A percentile compares a stretch with the other conserved stretches of the same genome.
Evolutionary conservation across 1,140 invertebrate genomes (phyloP).

Genomic region (Penaeus indicus): DNA sequence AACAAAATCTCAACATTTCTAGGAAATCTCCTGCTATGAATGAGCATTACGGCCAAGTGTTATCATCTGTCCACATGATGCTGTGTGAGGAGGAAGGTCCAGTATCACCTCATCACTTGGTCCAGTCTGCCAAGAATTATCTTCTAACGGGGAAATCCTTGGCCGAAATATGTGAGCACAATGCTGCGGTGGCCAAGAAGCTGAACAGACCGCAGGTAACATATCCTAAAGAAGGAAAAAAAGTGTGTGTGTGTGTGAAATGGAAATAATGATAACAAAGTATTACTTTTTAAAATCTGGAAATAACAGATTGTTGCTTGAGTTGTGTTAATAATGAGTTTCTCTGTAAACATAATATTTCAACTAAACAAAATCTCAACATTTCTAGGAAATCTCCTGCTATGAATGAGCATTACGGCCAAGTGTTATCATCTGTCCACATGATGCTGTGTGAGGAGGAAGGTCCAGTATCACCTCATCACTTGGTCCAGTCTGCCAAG

Average conservation of each 20-base stretch:
- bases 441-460: conserved; percentile 67
- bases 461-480: conserved; percentile 69
- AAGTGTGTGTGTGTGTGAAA: too few species aligned
- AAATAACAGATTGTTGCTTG: neutral
- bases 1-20: conserved; percentile 40
- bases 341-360: conserved; percentile 6
- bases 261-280: too few species aligned
- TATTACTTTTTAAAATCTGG: too few species aligned
- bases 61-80: conserved; percentile 71
- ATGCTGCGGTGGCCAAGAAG: conserved; percentile 83
- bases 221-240: too few species aligned
- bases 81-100: conserved; percentile 67
- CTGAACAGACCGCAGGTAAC: conserved; percentile 79
- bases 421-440: conserved; percentile 75
- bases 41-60: conserved; percentile 78
- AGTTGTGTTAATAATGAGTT: conserved; percentile 67
- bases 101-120: conserved; percentile 69
- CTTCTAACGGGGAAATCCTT: conserved; percentile 80
- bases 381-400: conserved; percentile 71
- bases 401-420: conserved; percentile 77
- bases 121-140: conserved; percentile 79
- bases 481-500: conserved; percentile 74
- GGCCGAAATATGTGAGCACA: conserved; percentile 88
- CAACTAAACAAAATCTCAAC: neutral
- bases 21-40: conserved; percentile 72